Evolutionary conservation across 2,113 vertebrate genomes (phyloP).

Genomic region (Syngnathus scovelli): DNA sequence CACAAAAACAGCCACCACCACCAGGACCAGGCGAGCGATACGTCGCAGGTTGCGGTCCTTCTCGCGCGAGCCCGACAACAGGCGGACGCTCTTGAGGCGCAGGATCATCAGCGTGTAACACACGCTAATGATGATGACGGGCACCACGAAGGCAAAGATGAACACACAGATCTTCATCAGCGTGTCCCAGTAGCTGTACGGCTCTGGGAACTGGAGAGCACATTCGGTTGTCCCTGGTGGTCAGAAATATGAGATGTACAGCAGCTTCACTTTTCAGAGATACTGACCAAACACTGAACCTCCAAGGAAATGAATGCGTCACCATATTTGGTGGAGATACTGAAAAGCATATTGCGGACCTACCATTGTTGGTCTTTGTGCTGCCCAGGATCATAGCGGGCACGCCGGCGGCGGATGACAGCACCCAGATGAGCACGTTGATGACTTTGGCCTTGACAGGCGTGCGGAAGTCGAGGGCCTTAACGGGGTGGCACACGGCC

Average conservation of each 20-base stretch:
- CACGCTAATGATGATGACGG: conserved; percentile 86
- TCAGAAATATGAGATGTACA: conserved; percentile 8
- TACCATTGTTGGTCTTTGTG: conserved; percentile 89
- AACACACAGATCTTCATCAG: conserved; percentile 97
- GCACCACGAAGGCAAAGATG: conserved; percentile 86
- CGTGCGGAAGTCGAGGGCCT: conserved; percentile 90
- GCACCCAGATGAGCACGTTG: conserved; percentile 91
- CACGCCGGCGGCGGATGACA: conserved; percentile 91
- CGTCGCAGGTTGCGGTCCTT: conserved; percentile 92
- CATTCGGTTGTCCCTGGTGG: conserved; percentile 80
- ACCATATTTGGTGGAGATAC: too few species aligned
- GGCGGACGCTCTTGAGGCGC: conserved; percentile 85
- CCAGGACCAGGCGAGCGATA: conserved; percentile 90
- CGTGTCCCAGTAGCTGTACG: conserved; percentile 93
- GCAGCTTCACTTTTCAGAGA: too few species aligned
- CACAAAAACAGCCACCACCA: conserved; percentile 91
- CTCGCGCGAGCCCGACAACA: conserved; percentile 90
- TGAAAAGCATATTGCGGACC: not conserved
- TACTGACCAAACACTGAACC: too few species aligned
- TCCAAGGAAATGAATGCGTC: too few species aligned
- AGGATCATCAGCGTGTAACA: conserved; percentile 95
- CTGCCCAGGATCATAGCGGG: conserved; percentile 92
- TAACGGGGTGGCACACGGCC: conserved; percentile 72
- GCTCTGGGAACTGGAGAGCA: conserved; percentile 91
- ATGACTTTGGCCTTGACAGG: conserved; percentile 92